A percentile compares a stretch with the other conserved stretches of the same genome.
Evolutionary conservation across 2,888 invertebrate species (phyloP).

Genomic region (Desoria tigrina): DNA sequence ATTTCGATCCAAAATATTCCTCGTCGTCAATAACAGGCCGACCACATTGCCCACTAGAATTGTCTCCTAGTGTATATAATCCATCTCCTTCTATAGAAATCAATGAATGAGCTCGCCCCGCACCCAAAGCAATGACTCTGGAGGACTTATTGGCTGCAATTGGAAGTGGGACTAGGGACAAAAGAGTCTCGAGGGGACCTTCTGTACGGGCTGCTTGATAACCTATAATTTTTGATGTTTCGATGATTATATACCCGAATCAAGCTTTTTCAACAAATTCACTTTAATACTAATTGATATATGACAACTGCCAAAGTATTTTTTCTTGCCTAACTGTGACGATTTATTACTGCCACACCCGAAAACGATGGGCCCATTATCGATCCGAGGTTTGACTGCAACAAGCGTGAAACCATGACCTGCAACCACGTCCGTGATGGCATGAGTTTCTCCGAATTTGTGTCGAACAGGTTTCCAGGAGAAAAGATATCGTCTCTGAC

Average conservation of each 20-base stretch:
- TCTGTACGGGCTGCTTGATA: conserved; percentile 61
- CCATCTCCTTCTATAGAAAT: conserved; percentile 77
- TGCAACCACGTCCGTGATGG: conserved; percentile 71
- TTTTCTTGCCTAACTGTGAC: conserved; percentile 70
- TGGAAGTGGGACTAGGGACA: conserved; percentile 61
- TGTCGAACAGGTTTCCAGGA: conserved; percentile 45
- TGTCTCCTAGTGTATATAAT: conserved; percentile 83
- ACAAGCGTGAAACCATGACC: conserved; percentile 89
- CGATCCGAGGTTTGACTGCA: conserved; percentile 62
- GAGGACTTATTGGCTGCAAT: conserved; percentile 53
- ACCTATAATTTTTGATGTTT: conserved; percentile 53
- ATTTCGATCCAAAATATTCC: conserved; percentile 68
- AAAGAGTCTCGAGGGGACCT: conserved; percentile 68
- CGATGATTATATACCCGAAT: too few species aligned
- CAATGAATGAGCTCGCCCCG: conserved; percentile 84
- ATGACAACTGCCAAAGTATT: conserved; percentile 58
- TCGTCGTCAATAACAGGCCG: conserved; percentile 75
- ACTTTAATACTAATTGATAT: conserved; percentile 6
- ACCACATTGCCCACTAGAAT: conserved; percentile 92
- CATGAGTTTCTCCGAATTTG: conserved; percentile 29
- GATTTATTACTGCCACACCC: conserved; percentile 91
- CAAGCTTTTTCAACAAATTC: too few species aligned
- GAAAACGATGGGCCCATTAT: conserved; percentile 70
- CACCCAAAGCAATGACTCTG: conserved; percentile 65
- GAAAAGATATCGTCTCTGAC: conserved; percentile 5